Evolutionary conservation across 2,888 invertebrate species (phyloP), one percentile per base, ranked within the genome.

Genomic region (Caenorhabditis uteleia): DNA sequence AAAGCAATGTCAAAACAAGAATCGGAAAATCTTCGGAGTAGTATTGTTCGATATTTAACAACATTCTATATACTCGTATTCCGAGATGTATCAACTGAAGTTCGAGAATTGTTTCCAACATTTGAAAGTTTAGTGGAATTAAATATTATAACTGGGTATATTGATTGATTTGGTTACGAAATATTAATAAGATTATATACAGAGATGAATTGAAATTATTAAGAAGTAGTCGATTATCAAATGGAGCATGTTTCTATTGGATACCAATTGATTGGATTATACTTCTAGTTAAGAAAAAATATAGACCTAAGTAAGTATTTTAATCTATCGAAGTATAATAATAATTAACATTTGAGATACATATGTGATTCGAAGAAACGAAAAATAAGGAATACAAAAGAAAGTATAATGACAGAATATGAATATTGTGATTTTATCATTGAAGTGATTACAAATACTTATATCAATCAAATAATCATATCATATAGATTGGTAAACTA

Each of bases 231-330:
- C 48, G 57, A 2, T 20, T 67, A 2, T 45, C 53, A 8, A 12
- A 26, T 7, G 33, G 38, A 16, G 48, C 54, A 12, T 59, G 57
- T 20, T 55, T 66, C 21, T 73, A 70, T 42, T 73, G 68, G 68
- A 33, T 70, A 12, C 70, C 73, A 3, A 54, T 73, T 2, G 44
- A 55, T 18, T 73, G 73, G 73, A 66, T 70, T 31, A 40, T 64
- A 7, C 57, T 49, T 16, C 20, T 68, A 7, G 29, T 73, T n/a
- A 66, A 62, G 29, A 53, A 49, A 14, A 36, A 43, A 25, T 70
- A 62, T 48, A 25, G 29, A 16, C 36, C 57, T 8, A 36, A 47
- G 47, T 47, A 14, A 16, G 26, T 27, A 3, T 8, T 14, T 21
- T 34, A 14, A 5, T 34, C 3, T 34, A 16, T 18, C 36, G 8